Evolutionary conservation across 2,113 vertebrate genomes (phyloP), one percentile per base, ranked within the genome.

Genomic region (Oncorhynchus clarkii): DNA sequence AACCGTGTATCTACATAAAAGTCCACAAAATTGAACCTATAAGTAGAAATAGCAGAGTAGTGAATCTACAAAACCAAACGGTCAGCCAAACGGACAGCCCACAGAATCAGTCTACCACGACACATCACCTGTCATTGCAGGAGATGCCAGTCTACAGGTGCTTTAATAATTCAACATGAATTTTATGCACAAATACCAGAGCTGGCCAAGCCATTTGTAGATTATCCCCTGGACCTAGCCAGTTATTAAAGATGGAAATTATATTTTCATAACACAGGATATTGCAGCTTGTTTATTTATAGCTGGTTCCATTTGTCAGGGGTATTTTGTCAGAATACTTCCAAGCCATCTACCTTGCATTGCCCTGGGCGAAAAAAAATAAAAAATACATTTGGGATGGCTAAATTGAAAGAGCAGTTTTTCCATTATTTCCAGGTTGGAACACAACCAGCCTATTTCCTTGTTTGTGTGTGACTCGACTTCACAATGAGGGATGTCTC

Each of bases 211-310:
- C 90, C 92, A 90, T 95, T 93, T 90, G 93, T 91, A 89, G 91
- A 89, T 89, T 77, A 90, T 94, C 95, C 95, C 95, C 22, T 57
- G 91, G 94, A 96, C 92, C 93, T 88, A 86, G 88, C 93, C 94
- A 92, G 93, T 95, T 95, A 95, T 96, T 95, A 96, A 94, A 94
- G 94, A 91, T 90, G 92, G 93, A 94, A 96, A 97, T 97, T 94
- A 96, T 95, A 95, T 95, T 96, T 96, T 96, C 96, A 96, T 96
- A 96, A 96, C 91, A 91, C 93, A 87, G 91, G 94, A 95, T 95
- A 96, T 95, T 96, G 96, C 96, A 94, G 94, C 94, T 95, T 94
- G 94, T 96, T 97, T 96, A 95, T 96, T 97, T 96, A 97, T 95
- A 96, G 90, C 94, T 91, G 83, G 92, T 95, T 94, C 93, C 92